Base-by-base conservation (phyloP, 2,888 invertebrate species). In the Pseudococcus longispinus region DNA sequence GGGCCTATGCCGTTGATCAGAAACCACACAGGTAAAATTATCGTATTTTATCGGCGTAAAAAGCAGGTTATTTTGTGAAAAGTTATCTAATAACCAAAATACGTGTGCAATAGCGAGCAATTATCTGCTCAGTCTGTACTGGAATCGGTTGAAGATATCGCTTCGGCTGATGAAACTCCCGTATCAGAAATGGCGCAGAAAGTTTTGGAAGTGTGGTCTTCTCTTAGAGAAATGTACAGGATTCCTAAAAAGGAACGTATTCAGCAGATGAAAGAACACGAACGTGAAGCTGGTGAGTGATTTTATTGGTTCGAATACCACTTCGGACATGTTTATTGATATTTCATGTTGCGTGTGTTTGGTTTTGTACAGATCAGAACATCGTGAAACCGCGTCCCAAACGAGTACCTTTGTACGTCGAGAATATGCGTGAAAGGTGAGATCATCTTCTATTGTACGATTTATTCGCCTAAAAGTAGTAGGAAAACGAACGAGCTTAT, bases 231-330 rank as follows among this genome's bases (percentile, higher is more conserved):
- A 90, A 93, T 94, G 20, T 98, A 97, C 91, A 94, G 96, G 90
- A 98, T 98, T 90, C 98, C 98, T 1, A 98, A 97, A 91, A 97
- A 97, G 89, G 96, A 98, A 90, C 93, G 97, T 87, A 95, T 97
- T 88, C 97, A 98, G 90, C 97, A 97, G 91, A 96, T 98, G 95
- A 97, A 97, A 90, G 96, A 97, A 90, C 97, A 97, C 90, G 98
- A 98, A 91, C 92, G 96, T 51, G 96, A 97, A 92, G 97, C 97
- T 15, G 96, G 96, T 92, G 92, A 92, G 60, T 80, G 20, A 42
- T 42, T 37, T 80, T 13, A n/a, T 70, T 65, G 18, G 26, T 70
- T 4, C 29, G 6, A 70, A 70, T 29, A 26, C 26, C 26, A 13
- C 23, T 65, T 26, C 3, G 11, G 15, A 26, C 26, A 65, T 26